Evolutionary conservation across 2,888 invertebrate genomes (phyloP), one percentile per base, ranked within the genome.

Genomic region (Tholera decimalis): DNA sequence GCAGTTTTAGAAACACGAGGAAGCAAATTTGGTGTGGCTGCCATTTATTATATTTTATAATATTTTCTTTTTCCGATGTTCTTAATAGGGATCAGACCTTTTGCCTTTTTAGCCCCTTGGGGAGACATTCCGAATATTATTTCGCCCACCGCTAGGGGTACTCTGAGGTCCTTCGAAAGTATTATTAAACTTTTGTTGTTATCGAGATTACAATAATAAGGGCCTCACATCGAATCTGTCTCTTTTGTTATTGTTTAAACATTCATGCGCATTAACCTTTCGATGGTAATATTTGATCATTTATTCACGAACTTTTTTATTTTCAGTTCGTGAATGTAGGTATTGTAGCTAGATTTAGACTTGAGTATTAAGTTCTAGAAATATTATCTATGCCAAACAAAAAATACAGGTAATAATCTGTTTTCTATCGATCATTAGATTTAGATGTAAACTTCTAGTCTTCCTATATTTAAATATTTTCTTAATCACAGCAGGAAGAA

Each of bases 161-260:
- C 89, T 88, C 86, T 86, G 77, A 78, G 86, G 86, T 88, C 88
- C 88, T 91, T 89, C 90, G 87, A 90, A 91, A 89, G 90, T 92
- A 88, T 89, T 92, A 90, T 90, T 89, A 89, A 92, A 92, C 86
- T 92, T 92, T 91, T 88, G 89, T 89, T 91, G 90, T 89, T 90
- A 89, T 88, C 87, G 83, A 86, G 87, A 90, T 90, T 89, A 90
- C 81, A 88, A 89, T 88, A 88, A 89, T 89, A 88, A 83, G 82
- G 84, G 80, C 67, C 77, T 81, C 84, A 77, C 78, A 82, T 88
- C 83, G 83, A 85, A 86, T 86, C 78, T 84, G 79, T 84, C 76
- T 81, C 75, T 77, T 86, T 84, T 83, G 79, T 81, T 77, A 57
- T 73, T 75, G 62, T 68, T 74, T 68, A 78, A 65, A 49, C 53